Evolutionary conservation across 2,888 invertebrate species (phyloP).

Genomic region (Melanargia galathea): DNA sequence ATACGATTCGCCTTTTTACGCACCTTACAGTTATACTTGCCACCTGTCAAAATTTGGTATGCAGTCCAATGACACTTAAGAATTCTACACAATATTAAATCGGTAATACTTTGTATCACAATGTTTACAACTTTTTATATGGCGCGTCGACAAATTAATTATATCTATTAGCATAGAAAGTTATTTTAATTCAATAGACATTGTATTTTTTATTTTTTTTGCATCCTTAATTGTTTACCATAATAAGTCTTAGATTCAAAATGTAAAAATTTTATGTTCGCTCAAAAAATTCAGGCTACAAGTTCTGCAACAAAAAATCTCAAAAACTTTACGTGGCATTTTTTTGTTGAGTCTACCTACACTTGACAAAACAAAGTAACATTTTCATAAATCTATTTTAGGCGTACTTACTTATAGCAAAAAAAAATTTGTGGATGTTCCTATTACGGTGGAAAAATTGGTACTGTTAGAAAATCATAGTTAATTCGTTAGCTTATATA

Average conservation of each 20-base stretch:
- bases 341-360: not conserved
- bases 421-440: not conserved
- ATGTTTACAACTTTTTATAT: not conserved
- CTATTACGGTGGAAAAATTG: too few species aligned
- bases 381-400: not conserved
- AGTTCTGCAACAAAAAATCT: too few species aligned
- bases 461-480: slow-evolving; percentile 16
- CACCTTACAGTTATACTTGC: slow-evolving; percentile 37
- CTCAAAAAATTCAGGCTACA: too few species aligned
- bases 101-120: not conserved
- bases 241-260: too few species aligned
- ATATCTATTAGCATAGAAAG: not conserved
- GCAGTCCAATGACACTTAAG: slow-evolving; percentile 24
- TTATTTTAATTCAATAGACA: not conserved
- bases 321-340: not conserved
- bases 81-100: slow-evolving; percentile 5
- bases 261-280: too few species aligned
- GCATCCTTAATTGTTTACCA: not conserved
- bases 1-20: slow-evolving; percentile 36
- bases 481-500: slow-evolving; percentile 30
- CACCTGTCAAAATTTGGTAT: slow-evolving; percentile 36
- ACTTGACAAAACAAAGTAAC: not conserved
- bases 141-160: not conserved
- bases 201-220: not conserved
- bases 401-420: not conserved